A percentile compares a stretch with the other conserved stretches of the same genome.
phyloP scores from a whole-genome alignment of 2,797 vertebrate genomes.

The Antrozous pallidus region DNA sequence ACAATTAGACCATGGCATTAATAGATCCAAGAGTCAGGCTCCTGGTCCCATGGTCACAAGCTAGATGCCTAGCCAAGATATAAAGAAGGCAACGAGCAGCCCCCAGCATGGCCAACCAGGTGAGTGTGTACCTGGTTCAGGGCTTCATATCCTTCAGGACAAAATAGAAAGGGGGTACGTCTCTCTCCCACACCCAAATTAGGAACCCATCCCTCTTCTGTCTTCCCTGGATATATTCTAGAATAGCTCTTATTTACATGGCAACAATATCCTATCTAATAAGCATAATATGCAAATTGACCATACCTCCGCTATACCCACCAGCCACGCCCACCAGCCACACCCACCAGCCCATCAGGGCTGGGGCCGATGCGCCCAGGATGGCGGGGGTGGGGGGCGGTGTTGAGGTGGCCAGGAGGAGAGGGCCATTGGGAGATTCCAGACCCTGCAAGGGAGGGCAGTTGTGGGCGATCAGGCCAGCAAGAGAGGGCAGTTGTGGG shows the following conservation, averaged over 20 bases:
- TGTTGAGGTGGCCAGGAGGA: too few relatives aligned
- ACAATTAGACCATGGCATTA: not conserved
- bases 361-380: too few relatives aligned
- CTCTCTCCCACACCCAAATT: not conserved
- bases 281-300: too few relatives aligned
- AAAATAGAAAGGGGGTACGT: not conserved
- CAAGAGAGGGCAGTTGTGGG: too few relatives aligned
- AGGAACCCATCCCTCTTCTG: not conserved
- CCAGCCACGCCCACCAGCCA: too few relatives aligned
- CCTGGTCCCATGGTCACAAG: not conserved
- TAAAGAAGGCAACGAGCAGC: not conserved
- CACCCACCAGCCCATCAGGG: too few relatives aligned
- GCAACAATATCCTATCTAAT: not conserved
- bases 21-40: not conserved
- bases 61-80: not conserved
- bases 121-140: not conserved
- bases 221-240: not conserved
- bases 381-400: too few relatives aligned
- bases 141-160: not conserved
- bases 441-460: too few relatives aligned
- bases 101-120: not conserved
- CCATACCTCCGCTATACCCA: too few relatives aligned
- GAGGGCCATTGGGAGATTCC: too few relatives aligned
- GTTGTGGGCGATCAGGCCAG: too few relatives aligned
- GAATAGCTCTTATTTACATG: slow-evolving; percentile 3